Base-by-base conservation (phyloP, 2,888 invertebrate species). In the Drosophila imparisetae region DNA sequence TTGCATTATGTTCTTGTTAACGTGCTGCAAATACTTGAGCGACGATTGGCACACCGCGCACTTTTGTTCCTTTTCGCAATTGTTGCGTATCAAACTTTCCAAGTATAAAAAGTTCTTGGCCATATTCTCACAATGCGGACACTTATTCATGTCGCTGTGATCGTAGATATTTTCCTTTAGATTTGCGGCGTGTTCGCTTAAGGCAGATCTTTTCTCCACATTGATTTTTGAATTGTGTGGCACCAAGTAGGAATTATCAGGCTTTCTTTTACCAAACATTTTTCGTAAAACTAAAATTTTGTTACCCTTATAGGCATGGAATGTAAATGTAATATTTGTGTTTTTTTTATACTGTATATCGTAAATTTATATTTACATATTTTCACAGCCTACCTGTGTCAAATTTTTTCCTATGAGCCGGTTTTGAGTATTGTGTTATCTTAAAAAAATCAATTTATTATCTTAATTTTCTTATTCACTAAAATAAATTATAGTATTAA, bases 71-170 rank as follows among this genome's bases (percentile, higher is more conserved):
- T 75, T 67, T 11, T 80, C 80, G 32, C 71, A 75, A 52, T 91
- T 90, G 60, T 86, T 78, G 5, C 91, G 91, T 49, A 92, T 85
- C 15, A 91, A 75, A 30, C 89, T 90, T 63, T 92, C 91, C 69
- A 92, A 66, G 50, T 91, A 90, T 1, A 92, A 68, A 32, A 91
- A 92, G 64, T 91, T 91, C 66, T 91, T 91, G n/a, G 91, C 92
- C 92, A 92, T 88, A 52, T 89, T 90, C 54, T 91, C 91, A 55
- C 91, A 92, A 57, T 92, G 88, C 4, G 80, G 80, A 49, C 91
- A 92, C 54, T 84, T 89, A 11, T 66, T 64, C 61, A 62, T 73
- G 5, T 54, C 10, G n/a, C 27, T 52, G 30, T 59, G 57, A 13
- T 82, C 75, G 65, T 48, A 66, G 3, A 58, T 58, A 29, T 83